These are phyloP conservation scores for Styela clava DNA, from an alignment of 23 tunicate genomes.

Conservation along the genomic window DNA sequence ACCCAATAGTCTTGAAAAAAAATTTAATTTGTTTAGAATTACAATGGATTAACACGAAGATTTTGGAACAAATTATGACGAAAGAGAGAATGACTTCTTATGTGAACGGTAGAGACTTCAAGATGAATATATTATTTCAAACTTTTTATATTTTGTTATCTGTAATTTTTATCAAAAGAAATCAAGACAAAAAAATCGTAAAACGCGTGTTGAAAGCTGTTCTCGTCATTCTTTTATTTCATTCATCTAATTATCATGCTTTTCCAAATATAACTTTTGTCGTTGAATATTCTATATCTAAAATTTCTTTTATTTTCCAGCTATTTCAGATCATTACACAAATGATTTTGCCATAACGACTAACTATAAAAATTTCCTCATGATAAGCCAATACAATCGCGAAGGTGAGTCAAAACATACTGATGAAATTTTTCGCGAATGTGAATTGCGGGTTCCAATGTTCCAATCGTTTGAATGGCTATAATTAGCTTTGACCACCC, in stretches of 20 bases:
- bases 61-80: neutral
- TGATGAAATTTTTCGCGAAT: no score
- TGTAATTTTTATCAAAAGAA: neutral
- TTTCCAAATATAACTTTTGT: neutral
- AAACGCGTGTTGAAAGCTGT: no score
- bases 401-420: neutral
- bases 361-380: neutral
- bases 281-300: no score
- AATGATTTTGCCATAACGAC: neutral
- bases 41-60: neutral
- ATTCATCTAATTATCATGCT: no score
- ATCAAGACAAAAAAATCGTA: no score
- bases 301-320: no score
- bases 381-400: neutral
- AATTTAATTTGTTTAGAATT: no score
- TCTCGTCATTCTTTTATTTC: no score
- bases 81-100: neutral
- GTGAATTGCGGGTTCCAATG: no score
- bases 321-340: neutral
- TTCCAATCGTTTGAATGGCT: no score
- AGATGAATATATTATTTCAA: neutral
- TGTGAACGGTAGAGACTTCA: neutral
- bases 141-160: neutral
- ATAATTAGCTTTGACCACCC: no score
- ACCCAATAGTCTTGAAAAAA: no score